Percentiles rank a stretch among this genome's conserved stretches.
These are phyloP conservation scores for Onychostruthus taczanowskii DNA, from an alignment of 2,113 vertebrate species.

Conservation along the genomic window DNA sequence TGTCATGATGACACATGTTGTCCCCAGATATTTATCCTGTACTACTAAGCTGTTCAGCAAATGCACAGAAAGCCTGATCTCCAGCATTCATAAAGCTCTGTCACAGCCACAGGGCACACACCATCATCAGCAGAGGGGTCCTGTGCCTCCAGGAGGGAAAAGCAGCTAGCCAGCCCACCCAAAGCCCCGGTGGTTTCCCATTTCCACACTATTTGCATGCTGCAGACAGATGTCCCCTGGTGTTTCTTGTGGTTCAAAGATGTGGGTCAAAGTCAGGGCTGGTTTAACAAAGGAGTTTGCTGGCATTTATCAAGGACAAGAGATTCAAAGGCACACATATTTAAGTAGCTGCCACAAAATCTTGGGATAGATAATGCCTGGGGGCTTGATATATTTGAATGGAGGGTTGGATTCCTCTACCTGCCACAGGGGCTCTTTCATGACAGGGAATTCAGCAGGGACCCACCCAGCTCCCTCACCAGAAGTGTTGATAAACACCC, in stretches of 20 bases:
- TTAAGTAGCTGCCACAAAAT: not conserved
- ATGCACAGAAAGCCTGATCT: not conserved
- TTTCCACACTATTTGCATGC: not conserved
- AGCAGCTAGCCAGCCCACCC: not conserved
- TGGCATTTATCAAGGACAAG: not conserved
- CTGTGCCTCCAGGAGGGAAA: not conserved
- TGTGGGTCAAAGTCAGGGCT: not conserved
- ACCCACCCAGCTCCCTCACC: not conserved
- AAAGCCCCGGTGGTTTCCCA: rapidly evolving
- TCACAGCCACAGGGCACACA: not conserved
- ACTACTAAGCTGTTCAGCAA: not conserved
- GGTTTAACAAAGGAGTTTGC: not conserved
- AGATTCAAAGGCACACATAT: not conserved
- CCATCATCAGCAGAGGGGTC: not conserved
- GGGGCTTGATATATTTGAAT: not conserved
- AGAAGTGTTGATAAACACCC: not conserved
- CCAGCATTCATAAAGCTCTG: not conserved
- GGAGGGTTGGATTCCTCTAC: not conserved
- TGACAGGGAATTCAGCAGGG: not conserved
- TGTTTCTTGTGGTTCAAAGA: not conserved
- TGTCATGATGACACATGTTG: not conserved
- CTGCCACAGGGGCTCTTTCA: not conserved
- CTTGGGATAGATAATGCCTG: not conserved
- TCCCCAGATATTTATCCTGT: not conserved
- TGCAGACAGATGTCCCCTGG: not conserved